phyloP scores from a whole-genome alignment of 2,113 vertebrate genomes.

The Osmerus mordax region DNA sequence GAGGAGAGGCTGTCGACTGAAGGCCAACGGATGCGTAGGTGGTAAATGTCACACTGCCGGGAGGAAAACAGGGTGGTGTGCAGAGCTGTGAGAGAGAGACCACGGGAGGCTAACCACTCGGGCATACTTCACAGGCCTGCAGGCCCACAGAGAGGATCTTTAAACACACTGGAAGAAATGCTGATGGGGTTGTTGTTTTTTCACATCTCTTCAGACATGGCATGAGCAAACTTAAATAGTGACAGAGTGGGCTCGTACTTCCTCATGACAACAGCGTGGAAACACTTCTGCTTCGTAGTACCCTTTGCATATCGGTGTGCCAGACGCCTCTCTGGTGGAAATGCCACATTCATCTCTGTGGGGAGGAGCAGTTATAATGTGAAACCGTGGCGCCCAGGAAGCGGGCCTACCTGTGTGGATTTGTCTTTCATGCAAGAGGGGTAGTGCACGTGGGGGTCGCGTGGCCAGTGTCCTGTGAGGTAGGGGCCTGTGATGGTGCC shows the following conservation, averaged over 20 bases:
- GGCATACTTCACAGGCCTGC: no score
- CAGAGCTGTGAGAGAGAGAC: conserved; percentile 1
- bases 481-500: conserved; percentile 89
- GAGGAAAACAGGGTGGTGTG: conserved; percentile 16
- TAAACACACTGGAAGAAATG: neutral
- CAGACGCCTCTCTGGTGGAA: neutral
- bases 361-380: neutral
- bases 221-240: neutral
- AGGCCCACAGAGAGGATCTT: neutral
- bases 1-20: conserved; percentile 30
- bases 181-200: neutral
- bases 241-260: conserved; percentile 1
- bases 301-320: neutral
- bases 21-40: conserved; percentile 26
- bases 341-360: neutral
- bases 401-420: conserved; percentile 83
- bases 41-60: conserved; percentile 47
- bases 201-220: neutral
- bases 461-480: conserved; percentile 91
- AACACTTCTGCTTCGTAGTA: neutral
- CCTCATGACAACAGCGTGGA: neutral
- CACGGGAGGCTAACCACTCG: conserved; percentile 17
- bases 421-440: conserved; percentile 92
- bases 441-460: conserved; percentile 82
- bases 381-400: neutral